phyloP scores from a whole-genome alignment of 2,797 vertebrate species.

The Enteromius treurensis region DNA sequence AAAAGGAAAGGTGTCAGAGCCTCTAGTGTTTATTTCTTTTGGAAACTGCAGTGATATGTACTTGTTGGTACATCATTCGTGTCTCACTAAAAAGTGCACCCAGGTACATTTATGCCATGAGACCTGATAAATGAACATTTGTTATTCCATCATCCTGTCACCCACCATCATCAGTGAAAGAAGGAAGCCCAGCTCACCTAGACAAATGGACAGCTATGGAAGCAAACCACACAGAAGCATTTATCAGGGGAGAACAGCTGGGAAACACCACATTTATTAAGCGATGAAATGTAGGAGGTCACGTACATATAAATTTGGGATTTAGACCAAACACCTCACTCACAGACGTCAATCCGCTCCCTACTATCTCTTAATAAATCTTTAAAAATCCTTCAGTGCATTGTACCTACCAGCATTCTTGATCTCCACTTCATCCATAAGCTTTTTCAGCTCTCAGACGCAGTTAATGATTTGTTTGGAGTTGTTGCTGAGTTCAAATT shows the following conservation, averaged over 20 bases:
- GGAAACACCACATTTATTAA: slow-evolving; percentile 5
- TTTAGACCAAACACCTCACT: not conserved
- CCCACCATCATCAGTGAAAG: slow-evolving; percentile 17
- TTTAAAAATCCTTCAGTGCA: not conserved
- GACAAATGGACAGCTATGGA: slow-evolving; percentile 32
- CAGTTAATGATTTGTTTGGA: not conserved
- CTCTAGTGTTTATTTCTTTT: too few species aligned
- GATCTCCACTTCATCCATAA: not conserved
- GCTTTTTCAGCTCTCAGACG: not conserved
- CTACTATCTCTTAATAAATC: not conserved
- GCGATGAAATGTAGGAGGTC: slow-evolving; percentile 1
- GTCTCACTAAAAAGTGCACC: too few species aligned
- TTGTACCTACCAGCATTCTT: not conserved
- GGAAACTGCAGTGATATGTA: too few species aligned
- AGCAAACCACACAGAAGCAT: slow-evolving; percentile 42
- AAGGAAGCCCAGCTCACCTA: slow-evolving; percentile 19
- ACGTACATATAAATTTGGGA: not conserved
- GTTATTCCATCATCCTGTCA: slow-evolving; percentile 56
- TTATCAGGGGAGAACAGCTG: slow-evolving; percentile 46
- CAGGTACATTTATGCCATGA: too few species aligned
- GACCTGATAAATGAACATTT: slow-evolving; percentile 18
- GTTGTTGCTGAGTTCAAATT: not conserved
- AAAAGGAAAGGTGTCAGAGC: too few species aligned
- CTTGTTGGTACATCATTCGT: too few species aligned
- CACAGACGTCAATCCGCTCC: not conserved